These are phyloP conservation scores for Eulemur rufifrons DNA, from an alignment of 2,113 vertebrate species.

Conservation along the genomic window DNA sequence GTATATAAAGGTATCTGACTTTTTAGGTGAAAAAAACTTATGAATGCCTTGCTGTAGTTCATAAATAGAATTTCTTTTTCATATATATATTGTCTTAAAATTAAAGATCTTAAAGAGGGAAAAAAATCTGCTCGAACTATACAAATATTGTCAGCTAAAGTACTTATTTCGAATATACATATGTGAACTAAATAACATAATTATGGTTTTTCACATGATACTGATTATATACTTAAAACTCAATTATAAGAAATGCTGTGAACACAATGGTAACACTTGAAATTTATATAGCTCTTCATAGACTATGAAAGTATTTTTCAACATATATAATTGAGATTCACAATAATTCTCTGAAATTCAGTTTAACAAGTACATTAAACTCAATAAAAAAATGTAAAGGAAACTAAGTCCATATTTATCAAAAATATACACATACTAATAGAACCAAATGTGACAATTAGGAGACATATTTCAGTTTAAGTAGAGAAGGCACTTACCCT, in stretches of 20 bases:
- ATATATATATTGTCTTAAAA: background rate
- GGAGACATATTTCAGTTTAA: background rate
- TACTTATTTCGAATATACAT: background rate
- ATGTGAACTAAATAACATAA: background rate
- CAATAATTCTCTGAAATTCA: background rate
- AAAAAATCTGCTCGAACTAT: background rate
- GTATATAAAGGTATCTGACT: background rate
- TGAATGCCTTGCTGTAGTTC: background rate
- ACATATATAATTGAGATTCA: background rate
- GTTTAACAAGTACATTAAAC: constrained; percentile 41
- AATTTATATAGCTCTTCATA: constrained; percentile 33
- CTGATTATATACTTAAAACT: constrained; percentile 22
- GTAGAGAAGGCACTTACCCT: background rate
- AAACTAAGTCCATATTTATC: constrained; percentile 25
- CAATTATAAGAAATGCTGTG: background rate
- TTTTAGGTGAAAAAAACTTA: background rate
- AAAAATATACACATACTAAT: background rate
- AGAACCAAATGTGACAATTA: background rate
- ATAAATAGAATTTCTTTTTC: constrained; percentile 11
- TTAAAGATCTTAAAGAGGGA: background rate
- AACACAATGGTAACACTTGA: background rate
- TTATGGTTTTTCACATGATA: background rate
- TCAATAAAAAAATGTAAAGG: background rate
- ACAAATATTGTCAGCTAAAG: background rate
- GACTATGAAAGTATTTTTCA: constrained; percentile 21